A percentile compares a stretch with the other conserved stretches of the same genome.
These are phyloP conservation scores for Siniperca undulata DNA, from an alignment of 2,797 vertebrate species.

Conservation along the genomic window DNA sequence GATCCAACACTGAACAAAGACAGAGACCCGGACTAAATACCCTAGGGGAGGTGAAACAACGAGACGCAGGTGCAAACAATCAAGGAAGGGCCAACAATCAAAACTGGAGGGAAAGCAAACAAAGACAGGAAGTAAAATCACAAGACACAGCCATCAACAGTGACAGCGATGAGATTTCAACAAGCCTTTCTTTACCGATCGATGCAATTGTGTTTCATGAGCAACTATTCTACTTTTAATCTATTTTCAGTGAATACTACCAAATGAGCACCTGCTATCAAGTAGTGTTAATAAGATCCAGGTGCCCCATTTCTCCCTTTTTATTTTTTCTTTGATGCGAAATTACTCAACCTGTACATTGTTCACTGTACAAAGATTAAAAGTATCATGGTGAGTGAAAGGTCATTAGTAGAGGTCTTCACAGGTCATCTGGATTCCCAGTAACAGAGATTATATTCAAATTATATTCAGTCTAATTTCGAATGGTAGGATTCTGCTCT, in stretches of 20 bases:
- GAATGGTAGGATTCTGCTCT: no score
- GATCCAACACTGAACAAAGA: no score
- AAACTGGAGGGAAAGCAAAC: no score
- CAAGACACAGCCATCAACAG: background rate
- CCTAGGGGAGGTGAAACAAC: no score
- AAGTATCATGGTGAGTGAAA: background rate
- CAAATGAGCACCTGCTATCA: background rate
- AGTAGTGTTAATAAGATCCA: no score
- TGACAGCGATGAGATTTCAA: background rate
- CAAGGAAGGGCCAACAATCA: no score
- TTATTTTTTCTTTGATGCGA: background rate
- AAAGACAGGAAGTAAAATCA: no score
- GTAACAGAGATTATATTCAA: background rate
- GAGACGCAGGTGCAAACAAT: no score
- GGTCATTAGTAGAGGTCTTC: background rate
- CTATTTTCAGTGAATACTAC: background rate
- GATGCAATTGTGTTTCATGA: slow-evolving; percentile 3
- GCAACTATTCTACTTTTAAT: background rate
- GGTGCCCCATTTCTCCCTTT: background rate
- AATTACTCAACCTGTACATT: background rate
- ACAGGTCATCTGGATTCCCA: background rate
- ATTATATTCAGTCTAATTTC: no score
- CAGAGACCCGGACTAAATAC: no score
- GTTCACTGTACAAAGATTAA: background rate
- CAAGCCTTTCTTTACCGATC: background rate